Base-by-base conservation (phyloP, 1,140 invertebrate species). In the Andricus grossulariae region DNA sequence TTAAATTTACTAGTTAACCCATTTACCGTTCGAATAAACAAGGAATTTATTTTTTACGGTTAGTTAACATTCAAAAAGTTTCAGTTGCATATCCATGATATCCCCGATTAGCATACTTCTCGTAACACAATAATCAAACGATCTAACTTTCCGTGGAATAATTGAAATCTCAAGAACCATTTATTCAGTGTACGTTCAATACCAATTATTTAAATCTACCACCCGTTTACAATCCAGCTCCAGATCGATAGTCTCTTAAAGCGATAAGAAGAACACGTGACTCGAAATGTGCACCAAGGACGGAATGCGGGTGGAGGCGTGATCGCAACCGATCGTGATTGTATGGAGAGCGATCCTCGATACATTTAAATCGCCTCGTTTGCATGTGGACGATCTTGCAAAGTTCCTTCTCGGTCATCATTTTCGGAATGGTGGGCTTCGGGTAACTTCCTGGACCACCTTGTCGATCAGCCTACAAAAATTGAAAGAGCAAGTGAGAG, bases 281-380 rank as follows among this genome's bases (percentile, higher is more conserved):
- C 51, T 52, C 51, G 72, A 73, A 75, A 70, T 72, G 77, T 75
- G 71, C 76, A 74, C 75, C 76, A 72, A 79, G 82, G 73, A 73
- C 55, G 74, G 77, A 82, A 83, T 81, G 80, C 80, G 74, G 77
- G 80, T 83, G 82, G 82, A 81, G 76, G 81, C 74, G 19, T 70
- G 60, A 54, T 18, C 16, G 11, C 7, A 32, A 45, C 74, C 77
- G 80, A 80, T 79, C 83, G 84, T 81, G 80, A 81, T 82, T 80
- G 73, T 75, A 78, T 72, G 76, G 77, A 80, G 81, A 80, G 39
- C 83, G 82, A 84, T 86, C 83, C 83, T 80, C 85, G 86, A 85
- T 86, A 86, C 84, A 84, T 86, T 84, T 86, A 87, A 87, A 87
- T 87, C 83, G 81, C 78, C 82, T 86, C 82, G 84, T 87, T 87